Conservation (phyloP, 2,113 vertebrate species). For the Lota lota region DNA sequence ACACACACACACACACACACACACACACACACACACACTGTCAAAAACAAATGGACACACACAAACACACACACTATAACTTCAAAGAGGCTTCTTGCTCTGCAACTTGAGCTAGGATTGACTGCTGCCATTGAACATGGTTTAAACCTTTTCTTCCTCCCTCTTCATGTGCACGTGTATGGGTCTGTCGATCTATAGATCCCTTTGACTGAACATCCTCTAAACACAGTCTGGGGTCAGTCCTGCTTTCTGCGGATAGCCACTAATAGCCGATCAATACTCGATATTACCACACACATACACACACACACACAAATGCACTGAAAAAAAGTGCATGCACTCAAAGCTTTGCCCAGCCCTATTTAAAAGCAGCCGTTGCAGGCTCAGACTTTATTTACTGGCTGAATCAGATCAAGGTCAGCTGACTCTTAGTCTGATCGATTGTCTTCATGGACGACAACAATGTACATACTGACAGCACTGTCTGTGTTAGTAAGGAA, state of each 20-base stretch:
- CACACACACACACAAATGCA: background rate
- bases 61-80: background rate
- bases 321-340: background rate
- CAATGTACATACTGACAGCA: no score
- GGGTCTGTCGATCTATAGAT: background rate
- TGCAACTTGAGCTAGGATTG: constrained; percentile 16
- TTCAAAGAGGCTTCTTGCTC: constrained; percentile 2
- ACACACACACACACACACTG: background rate
- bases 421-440: no score
- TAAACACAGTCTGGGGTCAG: background rate
- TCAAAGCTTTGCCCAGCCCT: no score
- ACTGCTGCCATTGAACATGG: constrained; percentile 21
- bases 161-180: no score
- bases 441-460: no score
- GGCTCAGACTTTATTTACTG: no score
- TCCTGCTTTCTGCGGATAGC: background rate
- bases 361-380: no score
- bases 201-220: background rate
- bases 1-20: no score
- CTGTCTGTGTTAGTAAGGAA: background rate
- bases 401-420: no score
- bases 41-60: background rate
- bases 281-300: background rate
- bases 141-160: constrained; percentile 2
- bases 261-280: no score